These are phyloP conservation scores for Mormyrus lacerda DNA, from an alignment of 2,113 vertebrate species.

Conservation along the genomic window DNA sequence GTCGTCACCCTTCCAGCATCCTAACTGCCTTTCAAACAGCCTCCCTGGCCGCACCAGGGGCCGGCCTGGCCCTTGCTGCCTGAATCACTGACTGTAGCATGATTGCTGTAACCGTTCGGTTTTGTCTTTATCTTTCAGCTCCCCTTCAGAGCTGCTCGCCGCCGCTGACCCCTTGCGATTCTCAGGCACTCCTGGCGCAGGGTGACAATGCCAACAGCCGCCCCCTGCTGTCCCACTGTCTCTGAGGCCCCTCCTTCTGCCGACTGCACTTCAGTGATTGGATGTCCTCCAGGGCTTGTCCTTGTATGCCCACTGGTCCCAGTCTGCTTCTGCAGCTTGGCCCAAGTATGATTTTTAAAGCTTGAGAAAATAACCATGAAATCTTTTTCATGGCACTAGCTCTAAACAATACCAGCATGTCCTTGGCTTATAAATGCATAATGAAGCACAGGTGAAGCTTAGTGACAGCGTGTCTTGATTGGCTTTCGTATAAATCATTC, in stretches of 20 bases:
- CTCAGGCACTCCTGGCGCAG: neutral
- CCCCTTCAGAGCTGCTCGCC: neutral
- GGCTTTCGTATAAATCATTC: slow-evolving; percentile 72
- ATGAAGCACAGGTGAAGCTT: slow-evolving; percentile 57
- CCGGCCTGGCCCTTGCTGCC: neutral
- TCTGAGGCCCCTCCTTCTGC: neutral
- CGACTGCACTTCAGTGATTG: neutral
- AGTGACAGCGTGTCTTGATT: slow-evolving; percentile 64
- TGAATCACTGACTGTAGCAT: neutral
- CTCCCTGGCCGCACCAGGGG: neutral
- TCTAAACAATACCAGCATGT: slow-evolving; percentile 65
- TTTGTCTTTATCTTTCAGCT: neutral
- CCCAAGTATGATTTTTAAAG: neutral
- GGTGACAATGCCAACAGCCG: neutral
- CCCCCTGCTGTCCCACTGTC: neutral
- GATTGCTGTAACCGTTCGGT: neutral
- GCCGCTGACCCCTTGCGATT: neutral
- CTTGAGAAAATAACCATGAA: neutral
- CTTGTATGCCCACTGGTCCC: neutral
- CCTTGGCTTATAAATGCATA: slow-evolving; percentile 73
- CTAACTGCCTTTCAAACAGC: neutral
- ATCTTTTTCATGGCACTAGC: slow-evolving; percentile 33
- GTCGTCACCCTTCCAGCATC: neutral
- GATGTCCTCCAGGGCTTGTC: neutral
- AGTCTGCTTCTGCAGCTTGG: neutral